A percentile compares a stretch with the other conserved stretches of the same genome.
These are phyloP conservation scores for Holcopasites calliopsidis DNA, from an alignment of 1,140 invertebrate species.

Conservation along the genomic window DNA sequence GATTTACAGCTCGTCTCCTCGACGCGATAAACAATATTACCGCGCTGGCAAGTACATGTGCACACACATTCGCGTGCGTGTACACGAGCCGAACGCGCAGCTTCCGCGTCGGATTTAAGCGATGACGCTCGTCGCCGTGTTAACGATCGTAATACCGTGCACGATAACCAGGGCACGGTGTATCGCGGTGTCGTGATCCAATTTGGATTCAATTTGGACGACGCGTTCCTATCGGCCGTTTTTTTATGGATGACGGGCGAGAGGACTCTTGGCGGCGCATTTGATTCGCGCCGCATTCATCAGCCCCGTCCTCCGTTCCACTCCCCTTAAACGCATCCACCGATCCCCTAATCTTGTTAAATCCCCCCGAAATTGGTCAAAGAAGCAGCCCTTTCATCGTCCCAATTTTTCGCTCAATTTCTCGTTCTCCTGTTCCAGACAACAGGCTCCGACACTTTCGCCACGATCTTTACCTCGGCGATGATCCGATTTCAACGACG, in stretches of 20 bases:
- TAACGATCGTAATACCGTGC: background rate
- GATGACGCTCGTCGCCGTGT: background rate
- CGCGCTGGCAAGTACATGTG: background rate
- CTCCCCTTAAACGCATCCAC: too few species aligned
- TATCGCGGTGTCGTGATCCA: background rate
- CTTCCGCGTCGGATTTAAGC: background rate
- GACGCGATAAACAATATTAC: conserved; percentile 25
- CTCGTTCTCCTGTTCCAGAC: conserved; percentile 39
- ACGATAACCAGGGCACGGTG: background rate
- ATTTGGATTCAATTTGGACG: background rate
- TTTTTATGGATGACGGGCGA: too few species aligned
- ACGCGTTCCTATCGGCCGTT: too few species aligned
- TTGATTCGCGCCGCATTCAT: too few species aligned
- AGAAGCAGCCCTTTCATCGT: background rate
- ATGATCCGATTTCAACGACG: conserved; percentile 52
- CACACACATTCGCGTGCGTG: too few species aligned
- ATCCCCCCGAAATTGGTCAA: background rate
- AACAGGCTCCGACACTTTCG: conserved; percentile 45
- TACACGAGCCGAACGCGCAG: too few species aligned
- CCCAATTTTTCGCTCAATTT: background rate
- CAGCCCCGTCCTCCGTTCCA: too few species aligned
- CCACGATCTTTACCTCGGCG: conserved; percentile 60
- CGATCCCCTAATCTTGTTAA: too few species aligned
- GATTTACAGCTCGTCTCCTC: background rate
- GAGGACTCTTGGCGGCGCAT: too few species aligned